Evolutionary conservation across 2,113 vertebrate genomes (phyloP), one percentile per base, ranked within the genome.

Genomic region (Numida meleagris): DNA sequence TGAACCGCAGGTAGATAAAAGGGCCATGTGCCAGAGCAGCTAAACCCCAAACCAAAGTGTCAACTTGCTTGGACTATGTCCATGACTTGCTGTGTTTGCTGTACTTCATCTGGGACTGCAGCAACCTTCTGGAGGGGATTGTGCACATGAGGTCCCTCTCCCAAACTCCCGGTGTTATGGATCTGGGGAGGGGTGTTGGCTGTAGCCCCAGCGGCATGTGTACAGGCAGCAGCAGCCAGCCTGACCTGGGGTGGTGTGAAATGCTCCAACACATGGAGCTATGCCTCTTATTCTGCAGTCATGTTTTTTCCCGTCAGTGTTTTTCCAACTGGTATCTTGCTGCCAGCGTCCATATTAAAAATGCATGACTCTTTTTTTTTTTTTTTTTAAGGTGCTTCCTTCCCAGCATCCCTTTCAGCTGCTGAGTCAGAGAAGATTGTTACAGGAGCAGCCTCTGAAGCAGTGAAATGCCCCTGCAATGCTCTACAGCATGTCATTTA

Each of bases 341-440:
- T 94, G 94, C 96, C 97, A 97, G 88, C 85, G 90, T 85, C 90
- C 75, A 67, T 91, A 95, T 98, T 97, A 98, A 95, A 97, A 97
- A 97, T 97, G 92, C 94, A 97, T 85, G 83, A 82, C 88, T 90
- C 88, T 93, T 94, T 94, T 93, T 61, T 80, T 43, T 66, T 72
- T 83, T 86, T 86, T 84, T 88, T 94, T 75, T 48, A 70, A 96
- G 92, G 86, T 94, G 63, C 86, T 96, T 82, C 58, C 83, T 97
- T 96, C 96, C 96, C 94, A 0, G 83, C 48, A 0, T 96, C 82
- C 94, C 88, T 91, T 93, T 95, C 82, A 82, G 93, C 86, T 97
- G 97, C 97, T 98, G 98, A 97, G 97, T 98, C 98, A 97, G 97
- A 97, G 96, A 92, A 95, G 95, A 84, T 76, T 82, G 94, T 93